A percentile compares a stretch with the other conserved stretches of the same genome.
phyloP scores from a whole-genome alignment of 2,113 vertebrate species.

The Lycocorax pyrrhopterus region DNA sequence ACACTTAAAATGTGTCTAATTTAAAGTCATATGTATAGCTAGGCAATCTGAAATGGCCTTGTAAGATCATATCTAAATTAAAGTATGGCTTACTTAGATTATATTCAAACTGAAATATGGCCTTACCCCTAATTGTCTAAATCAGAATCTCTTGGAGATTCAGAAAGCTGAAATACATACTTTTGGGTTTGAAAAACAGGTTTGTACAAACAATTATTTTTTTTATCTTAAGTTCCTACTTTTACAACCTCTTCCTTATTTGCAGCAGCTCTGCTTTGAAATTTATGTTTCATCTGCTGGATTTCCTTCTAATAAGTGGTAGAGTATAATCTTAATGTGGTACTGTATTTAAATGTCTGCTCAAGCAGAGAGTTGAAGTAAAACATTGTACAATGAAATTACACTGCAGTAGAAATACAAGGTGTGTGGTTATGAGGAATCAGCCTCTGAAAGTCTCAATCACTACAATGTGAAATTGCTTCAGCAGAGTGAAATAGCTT shows the following conservation, averaged over 20 bases:
- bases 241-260: background rate
- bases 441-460: background rate
- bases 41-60: background rate
- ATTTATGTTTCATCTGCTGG: background rate
- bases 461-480: background rate
- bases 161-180: background rate
- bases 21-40: background rate
- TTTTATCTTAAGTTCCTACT: background rate
- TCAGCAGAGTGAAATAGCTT: background rate
- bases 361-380: background rate
- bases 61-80: background rate
- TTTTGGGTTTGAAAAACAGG: accelerated
- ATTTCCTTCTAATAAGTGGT: background rate
- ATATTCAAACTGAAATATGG: background rate
- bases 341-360: conserved; percentile 34
- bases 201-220: background rate
- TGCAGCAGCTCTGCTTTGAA: background rate
- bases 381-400: background rate
- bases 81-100: background rate
- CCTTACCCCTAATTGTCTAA: background rate
- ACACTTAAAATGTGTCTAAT: background rate
- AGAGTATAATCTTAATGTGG: background rate
- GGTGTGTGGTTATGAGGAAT: background rate
- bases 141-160: background rate
- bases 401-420: background rate